A percentile compares a stretch with the other conserved stretches of the same genome.
Conservation (phyloP, 2,113 vertebrate species). For the Riparia riparia region DNA sequence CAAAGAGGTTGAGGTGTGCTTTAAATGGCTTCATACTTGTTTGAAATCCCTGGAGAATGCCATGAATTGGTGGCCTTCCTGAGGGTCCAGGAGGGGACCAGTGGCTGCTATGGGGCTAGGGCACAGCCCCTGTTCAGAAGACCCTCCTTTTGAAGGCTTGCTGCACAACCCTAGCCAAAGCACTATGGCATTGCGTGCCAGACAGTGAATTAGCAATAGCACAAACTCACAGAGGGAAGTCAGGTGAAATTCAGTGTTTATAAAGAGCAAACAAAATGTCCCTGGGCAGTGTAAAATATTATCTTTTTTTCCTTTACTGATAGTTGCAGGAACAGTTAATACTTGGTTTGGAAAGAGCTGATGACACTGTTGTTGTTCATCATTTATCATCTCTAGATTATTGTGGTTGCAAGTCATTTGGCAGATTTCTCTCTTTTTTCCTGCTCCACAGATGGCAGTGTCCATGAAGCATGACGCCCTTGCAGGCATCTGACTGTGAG, state of each 20-base stretch:
- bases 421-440: not conserved
- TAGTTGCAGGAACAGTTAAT: not conserved
- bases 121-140: not conserved
- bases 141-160: not conserved
- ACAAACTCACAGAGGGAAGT: not conserved
- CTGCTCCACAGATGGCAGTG: not conserved
- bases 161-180: not conserved
- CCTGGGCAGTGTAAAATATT: not conserved
- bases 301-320: not conserved
- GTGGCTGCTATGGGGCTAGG: not conserved
- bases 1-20: not conserved
- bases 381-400: not conserved
- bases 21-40: not conserved
- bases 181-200: not conserved
- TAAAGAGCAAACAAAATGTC: not conserved
- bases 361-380: not conserved
- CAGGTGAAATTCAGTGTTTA: not conserved
- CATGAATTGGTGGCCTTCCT: accelerated
- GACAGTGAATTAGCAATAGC: not conserved
- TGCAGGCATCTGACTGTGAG: not conserved
- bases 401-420: not conserved
- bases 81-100: accelerated
- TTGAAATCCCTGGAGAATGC: not conserved
- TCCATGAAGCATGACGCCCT: not conserved
- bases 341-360: not conserved